Percentiles rank a stretch among this genome's conserved stretches.
phyloP scores from a whole-genome alignment of 2,888 invertebrate species.

The Apodemia zela region DNA sequence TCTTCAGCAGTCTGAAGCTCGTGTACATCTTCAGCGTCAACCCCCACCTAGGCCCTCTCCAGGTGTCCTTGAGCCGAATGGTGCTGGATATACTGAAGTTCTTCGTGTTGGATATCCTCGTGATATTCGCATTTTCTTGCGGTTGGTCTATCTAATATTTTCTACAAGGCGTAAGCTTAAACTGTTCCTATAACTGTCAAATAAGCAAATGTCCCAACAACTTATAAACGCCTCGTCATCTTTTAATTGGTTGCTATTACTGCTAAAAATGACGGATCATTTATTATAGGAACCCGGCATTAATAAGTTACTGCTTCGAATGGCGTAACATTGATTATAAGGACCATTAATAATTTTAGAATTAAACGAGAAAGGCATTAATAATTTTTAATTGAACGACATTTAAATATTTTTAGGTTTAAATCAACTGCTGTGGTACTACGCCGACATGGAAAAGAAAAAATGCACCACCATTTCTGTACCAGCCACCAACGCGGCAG shows the following conservation, averaged over 20 bases:
- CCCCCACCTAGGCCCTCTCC: slow-evolving; percentile 97
- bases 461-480: slow-evolving; percentile 82
- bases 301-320: no score
- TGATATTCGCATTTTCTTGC: slow-evolving; percentile 97
- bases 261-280: no score
- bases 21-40: slow-evolving; percentile 99
- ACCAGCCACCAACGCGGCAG: slow-evolving; percentile 60
- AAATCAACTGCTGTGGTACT: slow-evolving; percentile 93
- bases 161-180: no score
- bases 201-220: no score
- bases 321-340: no score
- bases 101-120: slow-evolving; percentile 94
- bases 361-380: no score
- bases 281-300: no score
- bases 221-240: no score
- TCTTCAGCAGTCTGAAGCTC: slow-evolving; percentile 94
- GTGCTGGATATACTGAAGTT: slow-evolving; percentile 98
- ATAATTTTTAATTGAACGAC: neutral
- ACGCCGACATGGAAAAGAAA: slow-evolving; percentile 93
- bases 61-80: slow-evolving; percentile 96
- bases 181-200: no score
- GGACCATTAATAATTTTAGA: no score
- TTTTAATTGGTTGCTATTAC: no score
- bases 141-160: no score
- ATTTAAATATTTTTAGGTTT: slow-evolving; percentile 73